A percentile compares a stretch with the other conserved stretches of the same genome.
Conservation (phyloP, 2,113 vertebrate genomes). For the Neopipo cinnamomea region DNA sequence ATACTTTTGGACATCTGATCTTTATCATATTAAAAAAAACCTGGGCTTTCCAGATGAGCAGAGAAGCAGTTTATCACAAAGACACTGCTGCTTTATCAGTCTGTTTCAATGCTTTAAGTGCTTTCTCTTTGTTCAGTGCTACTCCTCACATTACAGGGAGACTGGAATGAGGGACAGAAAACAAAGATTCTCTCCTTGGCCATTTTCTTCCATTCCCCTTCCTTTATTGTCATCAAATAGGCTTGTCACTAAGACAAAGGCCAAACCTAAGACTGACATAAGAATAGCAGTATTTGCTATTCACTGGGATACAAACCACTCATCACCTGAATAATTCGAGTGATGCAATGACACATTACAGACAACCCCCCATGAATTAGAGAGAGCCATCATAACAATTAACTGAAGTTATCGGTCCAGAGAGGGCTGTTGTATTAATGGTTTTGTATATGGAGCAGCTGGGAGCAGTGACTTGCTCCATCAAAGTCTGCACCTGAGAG, state of each 20-base stretch:
- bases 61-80: conserved; percentile 22
- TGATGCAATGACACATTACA: neutral
- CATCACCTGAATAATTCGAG: neutral
- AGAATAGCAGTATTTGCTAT: conserved; percentile 1
- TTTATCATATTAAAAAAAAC: neutral
- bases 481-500: neutral
- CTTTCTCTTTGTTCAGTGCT: conserved; percentile 8
- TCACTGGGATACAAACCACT: neutral
- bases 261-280: neutral
- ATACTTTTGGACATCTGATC: neutral
- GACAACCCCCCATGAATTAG: neutral
- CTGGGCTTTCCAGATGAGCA: neutral
- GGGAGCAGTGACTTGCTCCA: neutral
- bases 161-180: neutral
- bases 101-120: neutral
- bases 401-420: neutral
- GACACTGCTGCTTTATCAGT: neutral
- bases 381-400: neutral
- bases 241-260: conserved; percentile 36
- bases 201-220: neutral
- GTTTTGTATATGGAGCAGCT: neutral
- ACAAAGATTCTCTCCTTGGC: conserved; percentile 9
- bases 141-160: conserved; percentile 2
- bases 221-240: neutral
- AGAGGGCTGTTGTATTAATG: neutral